phyloP scores from a whole-genome alignment of 2,113 vertebrate genomes.

The Gymnogyps californianus region DNA sequence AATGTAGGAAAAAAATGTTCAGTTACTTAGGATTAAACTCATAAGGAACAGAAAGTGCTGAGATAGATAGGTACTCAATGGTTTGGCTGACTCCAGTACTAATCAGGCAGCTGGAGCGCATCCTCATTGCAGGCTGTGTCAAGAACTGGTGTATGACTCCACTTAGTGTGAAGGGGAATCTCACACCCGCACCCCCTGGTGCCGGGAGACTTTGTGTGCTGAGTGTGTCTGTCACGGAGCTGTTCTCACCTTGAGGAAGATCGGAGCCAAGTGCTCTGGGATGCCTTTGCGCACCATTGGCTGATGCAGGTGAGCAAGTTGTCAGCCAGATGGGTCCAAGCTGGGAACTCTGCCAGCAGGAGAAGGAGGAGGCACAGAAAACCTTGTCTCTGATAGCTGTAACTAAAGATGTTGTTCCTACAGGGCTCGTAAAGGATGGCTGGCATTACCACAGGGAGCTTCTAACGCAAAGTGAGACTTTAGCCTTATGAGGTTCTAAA shows the following conservation, averaged over 20 bases:
- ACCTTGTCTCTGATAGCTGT: neutral
- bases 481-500: neutral
- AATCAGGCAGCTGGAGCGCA: neutral
- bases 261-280: neutral
- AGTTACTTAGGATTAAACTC: neutral
- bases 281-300: neutral
- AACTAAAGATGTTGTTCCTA: neutral
- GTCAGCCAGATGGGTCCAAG: neutral
- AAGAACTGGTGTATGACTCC: neutral
- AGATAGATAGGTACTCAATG: neutral
- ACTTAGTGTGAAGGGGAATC: neutral
- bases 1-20: neutral
- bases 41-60: neutral
- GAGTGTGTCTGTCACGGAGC: neutral
- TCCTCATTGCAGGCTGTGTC: neutral
- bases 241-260: neutral
- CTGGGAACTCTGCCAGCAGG: slow-evolving; percentile 14
- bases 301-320: neutral
- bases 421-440: neutral
- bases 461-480: neutral
- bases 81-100: neutral
- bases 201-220: neutral
- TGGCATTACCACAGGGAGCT: neutral
- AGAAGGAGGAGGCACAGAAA: neutral
- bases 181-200: neutral